These are phyloP conservation scores for Brachirus orientalis DNA, from an alignment of 2,113 vertebrate species.

Conservation along the genomic window DNA sequence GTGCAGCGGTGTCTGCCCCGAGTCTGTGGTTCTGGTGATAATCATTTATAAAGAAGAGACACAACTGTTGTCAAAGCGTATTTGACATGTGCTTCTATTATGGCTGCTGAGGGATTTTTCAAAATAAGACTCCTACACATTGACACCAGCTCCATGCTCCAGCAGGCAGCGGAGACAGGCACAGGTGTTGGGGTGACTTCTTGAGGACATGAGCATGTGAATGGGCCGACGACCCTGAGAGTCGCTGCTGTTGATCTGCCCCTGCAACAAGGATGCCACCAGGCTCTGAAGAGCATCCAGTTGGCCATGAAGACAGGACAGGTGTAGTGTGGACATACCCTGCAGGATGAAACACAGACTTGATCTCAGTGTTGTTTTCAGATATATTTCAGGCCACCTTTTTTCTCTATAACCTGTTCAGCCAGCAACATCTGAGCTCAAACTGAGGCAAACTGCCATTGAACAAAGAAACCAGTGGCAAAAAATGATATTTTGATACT, in stretches of 20 bases:
- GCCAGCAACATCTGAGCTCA: too few species aligned
- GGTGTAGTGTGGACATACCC: constrained; percentile 64
- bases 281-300: constrained; percentile 55
- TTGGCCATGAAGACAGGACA: constrained; percentile 63
- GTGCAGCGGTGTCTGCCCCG: constrained; percentile 73
- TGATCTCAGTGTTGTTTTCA: background rate
- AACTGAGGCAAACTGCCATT: too few species aligned
- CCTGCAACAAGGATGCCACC: constrained; percentile 22
- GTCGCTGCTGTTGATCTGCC: constrained; percentile 56
- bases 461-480: too few species aligned
- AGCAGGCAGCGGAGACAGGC: constrained; percentile 71
- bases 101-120: background rate
- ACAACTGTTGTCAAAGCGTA: too few species aligned
- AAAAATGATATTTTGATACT: too few species aligned
- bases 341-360: constrained; percentile 27
- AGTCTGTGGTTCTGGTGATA: constrained; percentile 52
- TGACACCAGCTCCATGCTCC: constrained; percentile 62
- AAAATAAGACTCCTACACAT: constrained; percentile 49
- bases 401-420: too few species aligned
- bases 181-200: constrained; percentile 37
- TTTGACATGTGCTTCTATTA: too few species aligned
- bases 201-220: constrained; percentile 67
- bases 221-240: constrained; percentile 59
- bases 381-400: too few species aligned
- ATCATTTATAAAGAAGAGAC: too few species aligned